phyloP scores from a whole-genome alignment of 2,888 invertebrate genomes.

The Pandemis corylana region DNA sequence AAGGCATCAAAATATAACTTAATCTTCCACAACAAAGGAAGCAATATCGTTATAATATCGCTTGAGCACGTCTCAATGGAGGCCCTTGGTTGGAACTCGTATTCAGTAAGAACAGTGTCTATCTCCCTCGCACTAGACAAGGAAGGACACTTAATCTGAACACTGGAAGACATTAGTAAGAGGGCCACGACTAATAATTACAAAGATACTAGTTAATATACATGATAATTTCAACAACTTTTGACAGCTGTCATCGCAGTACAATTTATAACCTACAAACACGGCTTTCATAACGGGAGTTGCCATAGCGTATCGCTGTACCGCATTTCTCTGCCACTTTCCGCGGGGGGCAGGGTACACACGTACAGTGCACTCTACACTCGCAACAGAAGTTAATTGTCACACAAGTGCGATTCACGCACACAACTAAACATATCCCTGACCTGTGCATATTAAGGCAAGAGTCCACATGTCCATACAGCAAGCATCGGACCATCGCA shows the following conservation, averaged over 20 bases:
- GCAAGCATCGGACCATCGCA: too few species aligned
- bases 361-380: too few species aligned
- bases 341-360: too few species aligned
- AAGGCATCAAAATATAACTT: too few species aligned
- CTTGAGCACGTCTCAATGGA: background rate
- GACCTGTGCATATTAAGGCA: too few species aligned
- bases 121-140: conserved; percentile 6
- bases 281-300: too few species aligned
- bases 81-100: background rate
- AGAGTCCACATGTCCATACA: too few species aligned
- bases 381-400: too few species aligned
- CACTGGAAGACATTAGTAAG: conserved; percentile 37
- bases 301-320: too few species aligned
- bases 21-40: background rate
- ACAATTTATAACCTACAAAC: background rate
- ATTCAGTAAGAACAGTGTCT: background rate
- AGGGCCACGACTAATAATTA: conserved; percentile 34
- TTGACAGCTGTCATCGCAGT: background rate
- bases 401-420: too few species aligned
- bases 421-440: too few species aligned
- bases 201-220: conserved; percentile 25
- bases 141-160: background rate
- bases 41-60: background rate
- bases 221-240: background rate
- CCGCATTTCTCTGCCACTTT: too few species aligned